Percentiles rank a stretch among this genome's conserved stretches.
Evolutionary conservation across 2,888 invertebrate species (phyloP).

Genomic region (Lymantria dispar): DNA sequence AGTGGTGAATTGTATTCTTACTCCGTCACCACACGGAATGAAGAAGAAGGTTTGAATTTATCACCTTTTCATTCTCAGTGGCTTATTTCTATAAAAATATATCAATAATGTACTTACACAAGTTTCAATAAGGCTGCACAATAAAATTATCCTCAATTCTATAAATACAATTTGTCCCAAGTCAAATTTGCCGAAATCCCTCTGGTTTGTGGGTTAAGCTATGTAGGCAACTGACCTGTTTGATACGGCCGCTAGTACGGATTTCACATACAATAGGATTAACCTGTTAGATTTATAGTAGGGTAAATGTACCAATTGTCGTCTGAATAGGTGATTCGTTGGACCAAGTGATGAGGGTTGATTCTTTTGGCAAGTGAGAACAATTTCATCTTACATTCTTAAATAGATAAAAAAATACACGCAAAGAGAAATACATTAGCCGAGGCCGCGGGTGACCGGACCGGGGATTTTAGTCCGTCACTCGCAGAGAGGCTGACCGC

Average conservation of each 20-base stretch:
- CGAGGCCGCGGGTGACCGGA: too few relatives aligned
- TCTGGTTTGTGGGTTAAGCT: conserved; percentile 6
- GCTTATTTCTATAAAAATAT: too few relatives aligned
- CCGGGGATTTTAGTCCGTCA: too few relatives aligned
- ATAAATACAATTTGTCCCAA: not conserved
- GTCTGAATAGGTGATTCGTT: not conserved
- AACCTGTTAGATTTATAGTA: conserved; percentile 23
- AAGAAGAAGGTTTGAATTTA: too few relatives aligned
- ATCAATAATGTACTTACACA: too few relatives aligned
- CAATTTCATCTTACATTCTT: not conserved
- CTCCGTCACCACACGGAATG: too few relatives aligned
- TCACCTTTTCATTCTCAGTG: too few relatives aligned
- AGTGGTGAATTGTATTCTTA: too few relatives aligned
- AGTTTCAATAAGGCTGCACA: too few relatives aligned
- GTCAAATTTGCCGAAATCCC: not conserved
- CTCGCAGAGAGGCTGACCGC: too few relatives aligned
- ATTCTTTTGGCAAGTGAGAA: not conserved
- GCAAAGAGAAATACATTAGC: too few relatives aligned
- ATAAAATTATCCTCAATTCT: not conserved
- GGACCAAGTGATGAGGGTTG: not conserved
- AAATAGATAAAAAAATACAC: too few relatives aligned
- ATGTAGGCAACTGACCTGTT: conserved; percentile 29
- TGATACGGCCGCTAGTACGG: conserved; percentile 9
- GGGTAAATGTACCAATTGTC: conserved; percentile 14
- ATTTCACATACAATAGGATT: conserved; percentile 24